Percentiles rank a stretch among this genome's conserved stretches.
Evolutionary conservation across 2,888 invertebrate genomes (phyloP).

Genomic region (Limnephilus rhombicus): DNA sequence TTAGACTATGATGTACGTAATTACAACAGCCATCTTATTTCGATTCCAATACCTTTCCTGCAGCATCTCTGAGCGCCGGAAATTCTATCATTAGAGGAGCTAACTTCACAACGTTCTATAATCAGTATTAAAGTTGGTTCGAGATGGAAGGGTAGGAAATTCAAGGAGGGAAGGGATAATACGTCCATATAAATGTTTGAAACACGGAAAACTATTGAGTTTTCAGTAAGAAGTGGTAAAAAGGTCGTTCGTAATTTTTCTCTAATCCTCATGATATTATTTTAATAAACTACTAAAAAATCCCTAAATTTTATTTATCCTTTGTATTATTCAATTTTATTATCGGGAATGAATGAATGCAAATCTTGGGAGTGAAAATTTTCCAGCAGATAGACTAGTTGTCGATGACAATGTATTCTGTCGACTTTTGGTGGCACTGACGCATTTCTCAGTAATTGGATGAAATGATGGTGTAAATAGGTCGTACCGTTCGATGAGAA

Average conservation of each 20-base stretch:
- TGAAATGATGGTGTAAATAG: too few relatives aligned
- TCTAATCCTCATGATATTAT: too few relatives aligned
- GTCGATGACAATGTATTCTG: too few relatives aligned
- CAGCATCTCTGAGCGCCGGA: slow-evolving; percentile 55
- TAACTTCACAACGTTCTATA: slow-evolving; percentile 54
- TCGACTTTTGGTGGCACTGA: too few relatives aligned
- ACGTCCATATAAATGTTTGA: neutral
- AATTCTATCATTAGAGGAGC: slow-evolving; percentile 61
- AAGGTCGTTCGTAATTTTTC: neutral
- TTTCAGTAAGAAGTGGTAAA: neutral
- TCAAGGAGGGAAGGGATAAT: neutral
- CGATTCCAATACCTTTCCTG: slow-evolving; percentile 18
- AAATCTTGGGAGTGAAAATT: too few relatives aligned
- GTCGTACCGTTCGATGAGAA: too few relatives aligned
- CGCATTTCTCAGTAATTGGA: too few relatives aligned
- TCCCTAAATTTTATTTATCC: too few relatives aligned
- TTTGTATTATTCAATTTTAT: too few relatives aligned
- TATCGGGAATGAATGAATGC: too few relatives aligned
- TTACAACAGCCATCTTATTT: neutral
- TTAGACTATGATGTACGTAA: neutral
- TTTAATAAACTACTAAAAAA: too few relatives aligned
- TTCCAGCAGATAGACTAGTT: too few relatives aligned
- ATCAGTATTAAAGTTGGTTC: neutral
- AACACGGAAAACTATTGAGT: neutral
- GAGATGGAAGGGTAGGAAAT: slow-evolving; percentile 13